Base-by-base conservation (phyloP, 37 sponge, comb jelly and placozoan species). In the Ianthella basta region DNA sequence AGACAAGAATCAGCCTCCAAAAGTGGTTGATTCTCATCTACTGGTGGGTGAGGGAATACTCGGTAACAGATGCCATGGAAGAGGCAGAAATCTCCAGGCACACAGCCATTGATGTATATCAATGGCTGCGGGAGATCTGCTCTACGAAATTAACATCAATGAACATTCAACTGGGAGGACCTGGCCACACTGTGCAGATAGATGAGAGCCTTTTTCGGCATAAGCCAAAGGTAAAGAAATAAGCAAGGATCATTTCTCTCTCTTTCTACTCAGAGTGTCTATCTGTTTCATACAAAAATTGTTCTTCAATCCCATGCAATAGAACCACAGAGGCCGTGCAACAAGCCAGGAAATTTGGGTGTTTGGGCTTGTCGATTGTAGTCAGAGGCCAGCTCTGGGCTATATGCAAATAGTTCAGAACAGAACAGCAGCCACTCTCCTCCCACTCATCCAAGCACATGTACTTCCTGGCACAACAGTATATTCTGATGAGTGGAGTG, bases 361-460 rank as follows among this genome's bases (percentile, higher is more conserved):
- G 50, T 94, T 94, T 66, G 89, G 91, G 0, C 74, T 91, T 80
- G 86, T 88, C 4, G 89, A 91, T 41, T 80, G 80, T 30, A 69
- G 72, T 6, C 50, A 24, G 0, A 38, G 33, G 4, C 89, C 89
- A 23, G 83, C 87, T 6, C 54, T 80, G 4, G 88, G 88, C 8
- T 93, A 87, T 78, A 89, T 89, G 90, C 60, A 86, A 57, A 59
- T 93, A 6, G 94, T 93, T 0, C 64, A 21, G 2, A 12, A 21
- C 29, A 63, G 91, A 18, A 72, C 83, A 41, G 88, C 91, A 80
- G 83, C 86, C 60, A 93, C 94, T 14, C 83, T 90, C 6, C 82
- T 89, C 5, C 85, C 90, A 0, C 86, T 93, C 24, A 89, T 93
- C 37, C 82, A 83, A 25, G 44, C 20, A 1, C 90, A 93, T 59